These are phyloP conservation scores for Condylura cristata DNA, from an alignment of 2,113 vertebrate genomes.

Conservation along the genomic window DNA sequence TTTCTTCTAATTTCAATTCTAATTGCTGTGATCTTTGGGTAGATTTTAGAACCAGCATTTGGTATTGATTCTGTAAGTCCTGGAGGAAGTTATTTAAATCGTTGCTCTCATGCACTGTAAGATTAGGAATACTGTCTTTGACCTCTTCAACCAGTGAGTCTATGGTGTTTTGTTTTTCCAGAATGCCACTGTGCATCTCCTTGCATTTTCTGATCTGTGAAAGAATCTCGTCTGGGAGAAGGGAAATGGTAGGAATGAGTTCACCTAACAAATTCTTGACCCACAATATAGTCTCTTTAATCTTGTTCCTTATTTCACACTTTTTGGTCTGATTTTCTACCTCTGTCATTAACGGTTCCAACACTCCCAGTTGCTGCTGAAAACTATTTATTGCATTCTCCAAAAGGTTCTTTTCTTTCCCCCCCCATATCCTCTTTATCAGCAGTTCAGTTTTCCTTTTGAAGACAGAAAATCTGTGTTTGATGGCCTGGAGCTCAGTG, in stretches of 20 bases:
- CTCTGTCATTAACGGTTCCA: conserved; percentile 78
- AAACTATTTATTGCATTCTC: conserved; percentile 84
- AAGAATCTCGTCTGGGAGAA: conserved; percentile 90
- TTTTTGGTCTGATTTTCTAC: conserved; percentile 74
- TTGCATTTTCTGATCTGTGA: conserved; percentile 90
- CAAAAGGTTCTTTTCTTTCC: conserved; percentile 85
- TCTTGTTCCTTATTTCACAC: conserved; percentile 84
- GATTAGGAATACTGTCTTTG: conserved; percentile 78
- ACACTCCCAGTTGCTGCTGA: conserved; percentile 82
- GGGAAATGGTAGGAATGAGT: conserved; percentile 83
- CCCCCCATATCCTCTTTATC: conserved; percentile 86
- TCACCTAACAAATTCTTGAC: conserved; percentile 85
- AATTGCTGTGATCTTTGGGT: conserved; percentile 86
- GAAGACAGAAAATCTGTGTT: conserved; percentile 83
- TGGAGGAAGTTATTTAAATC: conserved; percentile 85
- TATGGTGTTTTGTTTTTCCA: conserved; percentile 86
- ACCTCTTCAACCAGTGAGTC: conserved; percentile 85
- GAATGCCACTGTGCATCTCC: conserved; percentile 85
- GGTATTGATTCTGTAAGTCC: conserved; percentile 87
- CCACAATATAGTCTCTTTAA: conserved; percentile 89
- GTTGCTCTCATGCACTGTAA: conserved; percentile 83
- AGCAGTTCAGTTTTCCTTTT: conserved; percentile 85
- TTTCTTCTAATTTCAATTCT: conserved; percentile 89
- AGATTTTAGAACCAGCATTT: conserved; percentile 87
- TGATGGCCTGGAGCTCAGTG: conserved; percentile 86